Base-by-base conservation (phyloP, 2,888 invertebrate genomes). In the Ochlodes sylvanus region DNA sequence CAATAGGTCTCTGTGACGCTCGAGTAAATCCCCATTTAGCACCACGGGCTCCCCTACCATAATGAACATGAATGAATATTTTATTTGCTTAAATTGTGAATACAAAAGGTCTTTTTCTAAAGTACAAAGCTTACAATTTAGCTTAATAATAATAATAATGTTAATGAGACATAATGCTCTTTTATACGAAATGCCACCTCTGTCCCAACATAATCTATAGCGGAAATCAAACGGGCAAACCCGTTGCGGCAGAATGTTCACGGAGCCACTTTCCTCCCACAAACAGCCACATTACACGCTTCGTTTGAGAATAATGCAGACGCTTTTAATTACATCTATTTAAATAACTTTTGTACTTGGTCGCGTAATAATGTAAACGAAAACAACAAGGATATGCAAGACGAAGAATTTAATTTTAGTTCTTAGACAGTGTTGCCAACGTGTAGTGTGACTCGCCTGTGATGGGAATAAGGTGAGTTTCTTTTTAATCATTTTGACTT, bases 151-250 rank as follows among this genome's bases (percentile, higher is more conserved):
- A n/a, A n/a, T n/a, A n/a, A n/a, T n/a, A n/a, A n/a, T n/a, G n/a
- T n/a, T n/a, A n/a, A n/a, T 38, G 12, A 2, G 10, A 38, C 38
- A 12, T 12, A 12, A 38, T 38, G 12, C 38, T 50, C 12, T n/a
- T 15, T 41, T 10, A 54, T 47, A 64, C 27, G 27, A 27, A 27
- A 32, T 68, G 67, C 50, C 50, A 44, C 47, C 60, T 60, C 66
- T 61, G 60, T 27, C n/a, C 32, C 41, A 70, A 68, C 62, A 69
- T 75, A 70, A 72, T 74, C 76, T 72, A 68, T 72, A 71, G 68
- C 73, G 76, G 74, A 66, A 76, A 77, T 73, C 68, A 69, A 76
- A 75, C 73, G 69, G 71, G 69, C 66, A 72, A 77, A 78, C 78
- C 76, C 71, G 77, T 78, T 75, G 66, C 70, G 70, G 72, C 73